Conservation (phyloP, 1,140 invertebrate species). For the Thaumatotibia leucotreta region DNA sequence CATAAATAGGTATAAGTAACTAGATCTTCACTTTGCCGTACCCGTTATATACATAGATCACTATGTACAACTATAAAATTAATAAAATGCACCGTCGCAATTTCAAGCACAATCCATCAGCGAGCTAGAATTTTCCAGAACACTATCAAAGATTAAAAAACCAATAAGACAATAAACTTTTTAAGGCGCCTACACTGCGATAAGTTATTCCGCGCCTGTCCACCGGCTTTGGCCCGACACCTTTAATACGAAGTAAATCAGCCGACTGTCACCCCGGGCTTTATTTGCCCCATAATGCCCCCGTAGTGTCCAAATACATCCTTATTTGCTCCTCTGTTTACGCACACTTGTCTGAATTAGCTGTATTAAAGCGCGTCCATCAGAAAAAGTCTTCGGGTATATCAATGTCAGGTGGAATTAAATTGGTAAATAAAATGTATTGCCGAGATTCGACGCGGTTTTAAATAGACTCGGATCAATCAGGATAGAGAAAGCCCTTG, state of each 20-base stretch:
- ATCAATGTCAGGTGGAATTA: background rate
- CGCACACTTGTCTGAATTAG: conserved; percentile 17
- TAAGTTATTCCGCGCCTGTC: background rate
- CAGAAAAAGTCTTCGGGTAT: background rate
- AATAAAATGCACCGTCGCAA: too few relatives aligned
- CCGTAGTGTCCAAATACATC: conserved; percentile 17
- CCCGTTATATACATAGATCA: too few relatives aligned
- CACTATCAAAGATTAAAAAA: background rate
- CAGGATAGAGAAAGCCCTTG: background rate
- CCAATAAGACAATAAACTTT: background rate
- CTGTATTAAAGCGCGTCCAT: conserved; percentile 11
- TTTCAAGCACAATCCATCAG: too few relatives aligned
- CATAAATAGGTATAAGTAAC: too few relatives aligned
- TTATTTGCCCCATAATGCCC: conserved; percentile 10
- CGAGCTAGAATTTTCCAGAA: too few relatives aligned
- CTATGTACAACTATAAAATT: too few relatives aligned
- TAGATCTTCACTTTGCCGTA: too few relatives aligned
- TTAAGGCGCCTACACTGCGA: background rate
- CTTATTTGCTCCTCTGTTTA: conserved; percentile 15
- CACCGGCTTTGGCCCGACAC: conserved; percentile 3
- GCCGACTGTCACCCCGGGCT: background rate
- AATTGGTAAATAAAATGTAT: background rate
- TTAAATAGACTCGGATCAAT: background rate
- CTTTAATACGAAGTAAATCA: conserved; percentile 18
- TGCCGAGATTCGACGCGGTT: background rate